Conservation (phyloP, 2,888 invertebrate species). For the Gymnosoma rotundatum region DNA sequence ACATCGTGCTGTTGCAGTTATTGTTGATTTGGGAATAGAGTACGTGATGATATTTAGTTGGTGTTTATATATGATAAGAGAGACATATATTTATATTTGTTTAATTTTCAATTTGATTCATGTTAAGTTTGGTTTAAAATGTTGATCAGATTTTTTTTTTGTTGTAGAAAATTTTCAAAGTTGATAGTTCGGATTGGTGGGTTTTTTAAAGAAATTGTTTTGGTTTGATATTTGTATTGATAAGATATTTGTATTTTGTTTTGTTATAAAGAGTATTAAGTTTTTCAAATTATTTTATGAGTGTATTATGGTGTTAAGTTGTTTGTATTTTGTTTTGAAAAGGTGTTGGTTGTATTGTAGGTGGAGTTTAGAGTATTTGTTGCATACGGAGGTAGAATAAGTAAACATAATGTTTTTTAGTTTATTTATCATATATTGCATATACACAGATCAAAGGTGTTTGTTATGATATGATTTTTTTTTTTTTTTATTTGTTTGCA, state of each 20-base stretch:
- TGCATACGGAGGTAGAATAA: constrained; percentile 21
- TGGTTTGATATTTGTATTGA: neutral
- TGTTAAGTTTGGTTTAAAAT: constrained; percentile 48
- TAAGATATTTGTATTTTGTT: constrained; percentile 44
- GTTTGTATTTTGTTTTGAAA: neutral
- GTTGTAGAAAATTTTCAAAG: constrained; percentile 34
- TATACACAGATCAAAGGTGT: constrained; percentile 24
- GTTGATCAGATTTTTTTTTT: constrained; percentile 50
- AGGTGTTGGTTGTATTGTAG: constrained; percentile 25
- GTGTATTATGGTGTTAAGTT: constrained; percentile 26
- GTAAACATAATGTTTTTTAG: constrained; percentile 3
- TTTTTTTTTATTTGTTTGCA: constrained; percentile 5
- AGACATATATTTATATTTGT: neutral
- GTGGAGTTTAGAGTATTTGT: constrained; percentile 20
- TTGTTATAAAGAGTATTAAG: constrained; percentile 6
- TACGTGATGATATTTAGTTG: constrained; percentile 76
- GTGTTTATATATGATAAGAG: constrained; percentile 72
- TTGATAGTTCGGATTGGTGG: constrained; percentile 33
- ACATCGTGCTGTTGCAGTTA: constrained; percentile 82
- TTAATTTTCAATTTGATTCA: constrained; percentile 1
- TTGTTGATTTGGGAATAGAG: constrained; percentile 74
- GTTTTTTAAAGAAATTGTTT: constrained; percentile 42
- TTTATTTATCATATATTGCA: constrained; percentile 48
- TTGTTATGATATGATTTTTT: too few species aligned
- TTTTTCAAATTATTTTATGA: constrained; percentile 37